A percentile compares a stretch with the other conserved stretches of the same genome.
These are phyloP conservation scores for Tragelaphus imberbis DNA, from an alignment of 2,113 vertebrate species.

Conservation along the genomic window DNA sequence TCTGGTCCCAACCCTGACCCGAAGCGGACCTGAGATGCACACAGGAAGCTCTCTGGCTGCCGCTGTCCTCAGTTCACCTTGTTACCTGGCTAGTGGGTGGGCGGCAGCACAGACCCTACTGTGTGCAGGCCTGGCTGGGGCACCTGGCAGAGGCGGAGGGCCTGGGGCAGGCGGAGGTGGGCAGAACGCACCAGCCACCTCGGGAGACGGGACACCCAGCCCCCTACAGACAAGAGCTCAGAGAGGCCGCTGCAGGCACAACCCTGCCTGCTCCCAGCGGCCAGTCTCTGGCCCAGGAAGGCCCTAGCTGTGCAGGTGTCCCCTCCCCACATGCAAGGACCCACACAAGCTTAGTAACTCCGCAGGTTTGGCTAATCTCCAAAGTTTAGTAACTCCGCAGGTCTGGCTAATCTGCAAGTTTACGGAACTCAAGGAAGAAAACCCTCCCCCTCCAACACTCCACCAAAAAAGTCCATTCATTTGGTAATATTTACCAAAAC, in stretches of 20 bases:
- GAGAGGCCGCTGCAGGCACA: accelerated
- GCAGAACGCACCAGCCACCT: neutral
- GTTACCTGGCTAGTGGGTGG: neutral
- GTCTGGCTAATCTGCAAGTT: neutral
- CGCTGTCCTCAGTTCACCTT: neutral
- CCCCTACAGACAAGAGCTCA: neutral
- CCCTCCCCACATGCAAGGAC: neutral
- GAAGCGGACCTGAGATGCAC: accelerated
- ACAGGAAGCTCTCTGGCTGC: neutral
- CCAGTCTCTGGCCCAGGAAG: neutral
- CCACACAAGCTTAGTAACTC: neutral
- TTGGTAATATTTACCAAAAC: neutral
- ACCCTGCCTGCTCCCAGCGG: neutral
- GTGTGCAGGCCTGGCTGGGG: neutral
- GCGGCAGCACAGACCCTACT: neutral
- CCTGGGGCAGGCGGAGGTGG: neutral
- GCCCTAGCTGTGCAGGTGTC: neutral
- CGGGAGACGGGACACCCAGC: neutral
- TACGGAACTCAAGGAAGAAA: neutral
- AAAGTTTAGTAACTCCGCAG: neutral
- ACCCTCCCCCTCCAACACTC: neutral
- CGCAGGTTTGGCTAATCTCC: no score
- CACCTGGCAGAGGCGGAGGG: neutral
- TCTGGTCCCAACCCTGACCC: neutral
- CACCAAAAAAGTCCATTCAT: neutral